A percentile compares a stretch with the other conserved stretches of the same genome.
phyloP scores from a whole-genome alignment of 2,888 invertebrate species.

The Oscheius sp. region DNA sequence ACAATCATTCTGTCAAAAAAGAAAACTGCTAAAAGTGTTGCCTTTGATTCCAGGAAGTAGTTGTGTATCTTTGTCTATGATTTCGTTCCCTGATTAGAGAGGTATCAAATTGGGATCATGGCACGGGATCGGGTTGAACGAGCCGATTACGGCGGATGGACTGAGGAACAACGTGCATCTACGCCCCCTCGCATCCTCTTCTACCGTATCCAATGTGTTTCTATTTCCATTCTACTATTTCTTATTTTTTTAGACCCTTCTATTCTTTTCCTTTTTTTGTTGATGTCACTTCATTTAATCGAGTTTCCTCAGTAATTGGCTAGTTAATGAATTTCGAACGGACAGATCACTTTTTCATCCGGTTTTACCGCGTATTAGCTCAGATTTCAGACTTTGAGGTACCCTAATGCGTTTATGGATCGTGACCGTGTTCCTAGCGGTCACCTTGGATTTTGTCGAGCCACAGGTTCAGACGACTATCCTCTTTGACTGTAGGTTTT shows the following conservation, averaged over 20 bases:
- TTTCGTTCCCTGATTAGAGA: no score
- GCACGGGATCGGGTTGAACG: conserved; percentile 23
- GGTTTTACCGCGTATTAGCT: background rate
- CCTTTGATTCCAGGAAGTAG: no score
- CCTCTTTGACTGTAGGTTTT: conserved; percentile 14
- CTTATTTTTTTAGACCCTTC: no score
- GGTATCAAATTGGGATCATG: conserved; percentile 30
- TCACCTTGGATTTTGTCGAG: no score
- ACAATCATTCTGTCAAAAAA: no score
- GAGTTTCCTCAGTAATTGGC: no score
- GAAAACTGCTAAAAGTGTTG: no score
- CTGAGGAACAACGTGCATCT: conserved; percentile 23
- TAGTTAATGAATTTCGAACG: no score
- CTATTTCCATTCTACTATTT: background rate
- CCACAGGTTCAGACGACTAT: background rate
- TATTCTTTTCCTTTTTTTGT: no score
- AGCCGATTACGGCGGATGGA: conserved; percentile 26
- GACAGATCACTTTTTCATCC: background rate
- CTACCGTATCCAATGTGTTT: background rate
- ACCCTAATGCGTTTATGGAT: conserved; percentile 25
- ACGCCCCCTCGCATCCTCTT: conserved; percentile 20
- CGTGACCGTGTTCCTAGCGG: conserved; percentile 13
- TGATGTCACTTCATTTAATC: no score
- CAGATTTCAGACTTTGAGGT: conserved; percentile 20
- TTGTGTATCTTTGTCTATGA: no score